Evolutionary conservation across 2,113 vertebrate species (phyloP), one percentile per base, ranked within the genome.

Genomic region (Theristicus caerulescens): DNA sequence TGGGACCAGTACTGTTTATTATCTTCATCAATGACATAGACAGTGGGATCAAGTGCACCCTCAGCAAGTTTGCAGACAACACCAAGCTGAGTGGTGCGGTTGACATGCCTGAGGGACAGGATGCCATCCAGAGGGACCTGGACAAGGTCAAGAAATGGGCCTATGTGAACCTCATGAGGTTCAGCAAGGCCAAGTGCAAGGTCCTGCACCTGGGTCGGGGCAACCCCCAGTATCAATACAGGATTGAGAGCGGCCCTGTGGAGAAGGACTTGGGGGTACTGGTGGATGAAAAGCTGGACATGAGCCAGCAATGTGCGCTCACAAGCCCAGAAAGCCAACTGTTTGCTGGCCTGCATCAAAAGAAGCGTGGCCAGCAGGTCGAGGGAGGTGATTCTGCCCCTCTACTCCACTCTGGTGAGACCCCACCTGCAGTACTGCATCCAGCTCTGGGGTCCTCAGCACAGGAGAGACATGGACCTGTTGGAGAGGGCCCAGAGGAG

Each of bases 231-330:
- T 40, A n/a, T n/a, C 58, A 47, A 20, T n/a, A 21, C 24, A 64
- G 40, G 25, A 26, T 52, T 44, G 46, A 52, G 38, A 52, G 47
- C 34, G 62, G 10, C 47, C 21, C 34, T 34, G 24, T 4, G 2
- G 32, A 62, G 65, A 81, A 49, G 58, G 49, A 20, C 24, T 24
- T 31, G n/a, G 20, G 32, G 10, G 8, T 40, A 13, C 42, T 49
- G 16, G 16, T 31, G 15, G 8, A n/a, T 20, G 40, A 34, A 71
- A 72, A 49, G 29, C 19, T 55, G 66, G 34, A 55, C 49, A 19
- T 16, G 26, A 64, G 9, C 34, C 3, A 0, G 11, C 14, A 62
- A 10, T 55, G 34, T 52, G 32, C 1, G 0, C 17, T 52, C 2
- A 5, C 38, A 61, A 61, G 14, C 38, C 17, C 26, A 44, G 38